Base-by-base conservation (phyloP, 1,140 invertebrate species). In the Solen grandis region DNA sequence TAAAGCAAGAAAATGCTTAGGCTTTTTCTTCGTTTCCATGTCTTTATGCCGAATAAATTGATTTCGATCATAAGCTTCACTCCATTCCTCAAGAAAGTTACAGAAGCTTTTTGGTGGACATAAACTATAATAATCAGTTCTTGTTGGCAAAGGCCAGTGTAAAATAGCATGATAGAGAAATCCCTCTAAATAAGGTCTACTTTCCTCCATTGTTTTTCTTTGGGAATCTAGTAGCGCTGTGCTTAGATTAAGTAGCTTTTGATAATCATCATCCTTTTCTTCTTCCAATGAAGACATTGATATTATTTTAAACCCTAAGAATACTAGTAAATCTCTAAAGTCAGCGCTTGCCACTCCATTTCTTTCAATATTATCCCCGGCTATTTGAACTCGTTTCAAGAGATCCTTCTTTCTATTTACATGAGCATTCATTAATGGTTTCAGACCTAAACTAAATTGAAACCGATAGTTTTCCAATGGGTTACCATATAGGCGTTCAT, bases 81-180 rank as follows among this genome's bases (percentile, higher is more conserved):
- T 60, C 73, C 73, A 75, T 46, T 75, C 33, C 33, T 75, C 36
- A 16, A 65, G n/a, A n/a, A n/a, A n/a, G n/a, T n/a, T n/a, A n/a
- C n/a, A n/a, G n/a, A n/a, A n/a, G n/a, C n/a, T n/a, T n/a, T n/a
- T n/a, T n/a, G n/a, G n/a, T n/a, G n/a, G n/a, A n/a, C n/a, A 62
- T 27, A 31, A 25, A 59, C 52, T 46, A n/a, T 8, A 5, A n/a
- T 38, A 14, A 75, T 35, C 13, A 41, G 59, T 60, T 60, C 63
- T 22, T 75, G 73, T 16, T n/a, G n/a, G n/a, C n/a, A n/a, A n/a
- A n/a, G n/a, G n/a, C n/a, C n/a, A n/a, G n/a, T n/a, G n/a, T n/a
- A 75, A 60, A 59, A 75, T 63, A 13, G 73, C 73, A 27, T 62
- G 33, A 46, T 75, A 75, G 4, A 75, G 46, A 46, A 31, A 75